Percentiles rank a stretch among this genome's conserved stretches.
Conservation (phyloP, 2,113 vertebrate genomes). For the Columbina picui region DNA sequence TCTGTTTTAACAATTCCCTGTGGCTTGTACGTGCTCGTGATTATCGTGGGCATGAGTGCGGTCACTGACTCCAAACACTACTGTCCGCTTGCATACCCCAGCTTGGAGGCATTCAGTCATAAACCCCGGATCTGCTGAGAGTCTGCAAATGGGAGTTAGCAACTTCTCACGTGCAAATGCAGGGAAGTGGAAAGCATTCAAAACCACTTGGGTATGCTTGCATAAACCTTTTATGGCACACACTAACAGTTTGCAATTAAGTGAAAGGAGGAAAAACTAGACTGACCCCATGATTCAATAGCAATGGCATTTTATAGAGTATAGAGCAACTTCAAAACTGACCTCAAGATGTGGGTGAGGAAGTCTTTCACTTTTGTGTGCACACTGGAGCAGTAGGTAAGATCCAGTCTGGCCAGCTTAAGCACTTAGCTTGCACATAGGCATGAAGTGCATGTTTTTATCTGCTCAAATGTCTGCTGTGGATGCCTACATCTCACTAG, state of each 20-base stretch:
- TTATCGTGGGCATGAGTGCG: neutral
- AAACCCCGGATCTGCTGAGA: slow-evolving; percentile 34
- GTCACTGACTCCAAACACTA: slow-evolving; percentile 56
- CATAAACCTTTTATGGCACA: slow-evolving; percentile 68
- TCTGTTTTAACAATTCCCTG: slow-evolving; percentile 10
- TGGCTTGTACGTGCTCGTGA: neutral
- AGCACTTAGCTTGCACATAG: neutral
- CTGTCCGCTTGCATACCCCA: neutral
- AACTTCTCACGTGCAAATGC: slow-evolving; percentile 65
- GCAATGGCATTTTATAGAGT: slow-evolving; percentile 11
- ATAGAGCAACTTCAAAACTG: neutral
- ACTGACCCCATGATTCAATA: slow-evolving; percentile 29
- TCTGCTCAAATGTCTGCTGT: neutral
- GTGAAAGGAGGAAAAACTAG: slow-evolving; percentile 54
- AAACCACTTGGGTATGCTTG: slow-evolving; percentile 61
- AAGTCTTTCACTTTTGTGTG: neutral
- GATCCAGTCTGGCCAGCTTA: neutral
- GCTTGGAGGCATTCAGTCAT: slow-evolving; percentile 37
- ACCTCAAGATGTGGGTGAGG: neutral
- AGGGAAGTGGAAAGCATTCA: slow-evolving; percentile 75
- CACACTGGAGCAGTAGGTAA: neutral
- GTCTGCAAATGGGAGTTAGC: slow-evolving; percentile 50
- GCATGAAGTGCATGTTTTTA: accelerated
- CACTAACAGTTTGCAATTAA: slow-evolving; percentile 65
- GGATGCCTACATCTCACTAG: neutral